Base-by-base conservation (phyloP, 2,888 invertebrate genomes). In the Noctua pronuba region DNA sequence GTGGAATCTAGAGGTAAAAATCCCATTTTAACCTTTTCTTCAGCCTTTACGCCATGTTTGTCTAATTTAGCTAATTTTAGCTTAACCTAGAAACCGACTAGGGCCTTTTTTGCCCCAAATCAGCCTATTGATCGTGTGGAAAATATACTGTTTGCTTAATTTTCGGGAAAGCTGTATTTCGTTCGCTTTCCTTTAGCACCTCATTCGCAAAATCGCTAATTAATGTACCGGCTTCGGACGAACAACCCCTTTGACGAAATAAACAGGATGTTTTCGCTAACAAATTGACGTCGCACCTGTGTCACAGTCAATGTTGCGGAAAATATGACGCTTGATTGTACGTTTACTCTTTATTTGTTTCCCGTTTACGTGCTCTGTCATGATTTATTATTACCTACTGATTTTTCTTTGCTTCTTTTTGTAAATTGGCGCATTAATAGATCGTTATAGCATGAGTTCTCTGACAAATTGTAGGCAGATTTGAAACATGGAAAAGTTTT, bases 171-270 rank as follows among this genome's bases (percentile, higher is more conserved):
- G 18, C 24, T 52, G 16, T 68, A 21, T 67, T 38, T 46, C 65
- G 46, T 75, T 58, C 58, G 24, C 24, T 49, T 69, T 66, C 41
- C 71, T 74, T 69, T 66, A 65, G 46, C 62, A 67, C 71, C 28
- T 44, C 44, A 73, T 70, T 73, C 69, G 58, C 58, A 62, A 79
- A 69, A 79, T 86, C 62, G 62, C 74, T 86, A 86, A 86, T 88
- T 77, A 86, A 79, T 82, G 64, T 77, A 79, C 73, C 38, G 55
- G 52, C 62, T 49, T 55, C 64, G 74, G 65, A 66, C 73, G 52
- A 75, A 69, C 75, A 85, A 80, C 58, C 84, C 71, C 84, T 84
- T 80, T 85, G 76, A 75, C 41, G 86, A 82, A 85, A 86, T 86
- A 86, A 88, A 82, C 83, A 77, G 73, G 52, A 86, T 82, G 75